Base-by-base conservation (phyloP, 2,797 vertebrate species). In the Apogon talboti region DNA sequence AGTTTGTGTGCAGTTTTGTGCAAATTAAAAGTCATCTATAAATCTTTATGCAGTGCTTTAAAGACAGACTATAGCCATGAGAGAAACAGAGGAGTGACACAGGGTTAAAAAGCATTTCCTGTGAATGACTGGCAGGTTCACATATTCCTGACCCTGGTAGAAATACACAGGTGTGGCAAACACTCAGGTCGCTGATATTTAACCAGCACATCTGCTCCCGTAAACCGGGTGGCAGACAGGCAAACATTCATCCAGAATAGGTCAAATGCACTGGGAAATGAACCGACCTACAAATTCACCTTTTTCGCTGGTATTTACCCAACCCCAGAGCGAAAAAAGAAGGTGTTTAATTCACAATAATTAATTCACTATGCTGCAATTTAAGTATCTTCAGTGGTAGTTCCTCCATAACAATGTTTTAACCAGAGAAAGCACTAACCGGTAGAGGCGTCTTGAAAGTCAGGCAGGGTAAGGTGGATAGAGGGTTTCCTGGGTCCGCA, bases 401-500 rank as follows among this genome's bases (percentile, higher is more conserved):
- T n/a, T n/a, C n/a, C n/a, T n/a, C n/a, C n/a, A n/a, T n/a, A n/a
- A n/a, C n/a, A n/a, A n/a, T n/a, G n/a, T n/a, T n/a, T n/a, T n/a
- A n/a, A n/a, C n/a, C 14, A 57, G 43, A 0, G 13, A 57, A 14
- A 48, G 13, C 49, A 7, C 95, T 89, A 82, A 99, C 98, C 94
- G 0, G 94, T 95, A 71, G 96, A 96, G 0, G 89, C 55, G 3
- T 98, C 97, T 14, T 96, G 96, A 81, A 96, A 95, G 71, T 98
- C 96, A 0, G 97, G 98, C 13, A 99, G 92, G 0, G 92, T 92
- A 78, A 99, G 96, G 85, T 97, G 94, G 54, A 95, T 95, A 78
- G 90, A 92, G 10, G 91, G 90, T 62, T 96, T 98, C 88, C 94
- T 95, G 79, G 87, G 84, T 46, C 57, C 13, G 74, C 91, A 35